Evolutionary conservation across 2,797 vertebrate species (phyloP), one percentile per base, ranked within the genome.

Genomic region (Monodelphis domestica): DNA sequence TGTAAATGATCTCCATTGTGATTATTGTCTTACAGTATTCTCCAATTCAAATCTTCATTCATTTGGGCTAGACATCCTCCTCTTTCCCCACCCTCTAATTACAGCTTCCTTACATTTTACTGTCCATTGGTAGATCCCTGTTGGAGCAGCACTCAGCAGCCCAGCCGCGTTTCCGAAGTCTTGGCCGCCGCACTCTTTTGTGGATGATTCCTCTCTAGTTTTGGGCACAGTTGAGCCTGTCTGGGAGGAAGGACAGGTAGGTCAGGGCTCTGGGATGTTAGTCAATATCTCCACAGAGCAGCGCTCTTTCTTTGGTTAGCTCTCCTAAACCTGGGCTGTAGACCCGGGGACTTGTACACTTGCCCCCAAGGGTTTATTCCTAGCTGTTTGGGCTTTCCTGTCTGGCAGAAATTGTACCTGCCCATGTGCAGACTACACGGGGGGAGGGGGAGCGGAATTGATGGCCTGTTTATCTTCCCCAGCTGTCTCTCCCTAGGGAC

Each of bases 21-120:
- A 92, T 89, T 90, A 84, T 84, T 84, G 84, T 26, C 38, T 50
- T 50, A 89, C 93, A 88, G 6, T 93, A 87, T 87, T 94, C 55
- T 84, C 50, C 3, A 78, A 59, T 12, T 94, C 21, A 56, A 33
- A 90, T 21, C 7, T 95, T 78, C 50, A 84, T 93, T 28, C 29
- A 30, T 78, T 97, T 84, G 53, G 28, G 26, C 51, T 88, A n/a
- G 45, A 89, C 26, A 93, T 54, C 26, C 7, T 14, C 55, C 38
- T 84, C 89, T 92, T 1, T 89, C 54, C 9, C 91, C 29, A 24
- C 55, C 1, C n/a, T 90, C 45, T 56, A 94, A 91, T 89, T 94
- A 53, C 9, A 89, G 93, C 70, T 91, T 84, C 87, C 54, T 95
- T 56, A 88, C 30, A 87, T 7, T 93, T 89, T 95, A 92, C 87